Conservation (phyloP, 2,113 vertebrate species). For the Clarias batrachus region DNA sequence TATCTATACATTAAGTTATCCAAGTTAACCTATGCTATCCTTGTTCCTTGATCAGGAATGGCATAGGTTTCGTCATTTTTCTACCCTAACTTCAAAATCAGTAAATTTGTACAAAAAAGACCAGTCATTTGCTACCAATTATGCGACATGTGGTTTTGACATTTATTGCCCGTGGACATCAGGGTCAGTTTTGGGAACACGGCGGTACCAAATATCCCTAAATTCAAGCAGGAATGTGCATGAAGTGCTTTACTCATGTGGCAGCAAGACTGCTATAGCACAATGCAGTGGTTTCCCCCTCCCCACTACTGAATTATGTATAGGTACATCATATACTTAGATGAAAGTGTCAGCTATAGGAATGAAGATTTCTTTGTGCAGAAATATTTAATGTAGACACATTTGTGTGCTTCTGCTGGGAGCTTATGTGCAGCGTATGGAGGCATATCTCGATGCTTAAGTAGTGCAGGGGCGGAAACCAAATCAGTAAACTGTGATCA, state of each 20-base stretch:
- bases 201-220: neutral
- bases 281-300: neutral
- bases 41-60: neutral
- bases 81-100: neutral
- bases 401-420: neutral
- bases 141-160: constrained; percentile 21
- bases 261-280: neutral
- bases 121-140: neutral
- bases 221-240: neutral
- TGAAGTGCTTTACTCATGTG: neutral
- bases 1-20: neutral
- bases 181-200: constrained; percentile 9
- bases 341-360: constrained; percentile 2
- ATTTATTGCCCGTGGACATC: constrained; percentile 8
- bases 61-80: neutral
- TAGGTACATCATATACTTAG: constrained; percentile 15
- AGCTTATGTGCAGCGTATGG: constrained; percentile 15
- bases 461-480: constrained; percentile 12
- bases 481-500: constrained; percentile 24
- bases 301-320: constrained; percentile 1
- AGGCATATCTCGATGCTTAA: neutral
- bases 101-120: constrained; percentile 14
- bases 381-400: constrained; percentile 5
- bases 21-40: too few species aligned
- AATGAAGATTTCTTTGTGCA: constrained; percentile 7